Evolutionary conservation across 1,140 invertebrate species (phyloP).

Genomic region (Scaptomyza graminum): DNA sequence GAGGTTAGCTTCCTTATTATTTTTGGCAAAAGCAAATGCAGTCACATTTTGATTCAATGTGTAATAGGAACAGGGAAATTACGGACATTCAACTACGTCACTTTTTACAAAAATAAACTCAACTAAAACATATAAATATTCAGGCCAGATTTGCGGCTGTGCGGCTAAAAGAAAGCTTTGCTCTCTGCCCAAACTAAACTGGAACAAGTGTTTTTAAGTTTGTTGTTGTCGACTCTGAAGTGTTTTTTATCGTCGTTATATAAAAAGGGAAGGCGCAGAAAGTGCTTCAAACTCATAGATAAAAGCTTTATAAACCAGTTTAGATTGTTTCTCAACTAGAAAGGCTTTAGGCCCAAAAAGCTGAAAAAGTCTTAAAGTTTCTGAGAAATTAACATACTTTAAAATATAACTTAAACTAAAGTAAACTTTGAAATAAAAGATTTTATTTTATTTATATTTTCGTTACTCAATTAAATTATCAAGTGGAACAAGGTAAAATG

Average conservation of each 20-base stretch:
- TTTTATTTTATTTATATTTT: too few relatives aligned
- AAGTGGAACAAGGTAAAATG: neutral
- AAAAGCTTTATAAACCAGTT: too few relatives aligned
- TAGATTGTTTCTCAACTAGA: neutral
- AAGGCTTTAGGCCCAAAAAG: neutral
- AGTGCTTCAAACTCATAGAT: too few relatives aligned
- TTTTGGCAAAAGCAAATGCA: too few relatives aligned
- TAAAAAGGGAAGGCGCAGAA: slow-evolving; percentile 48
- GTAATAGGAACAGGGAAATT: too few relatives aligned
- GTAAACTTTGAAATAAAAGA: too few relatives aligned
- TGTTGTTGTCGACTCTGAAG: slow-evolving; percentile 25
- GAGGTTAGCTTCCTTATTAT: too few relatives aligned
- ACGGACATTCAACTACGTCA: slow-evolving; percentile 71
- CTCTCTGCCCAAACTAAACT: slow-evolving; percentile 33
- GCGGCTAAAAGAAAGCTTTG: slow-evolving; percentile 27
- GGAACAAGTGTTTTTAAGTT: slow-evolving; percentile 37
- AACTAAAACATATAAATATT: slow-evolving; percentile 5
- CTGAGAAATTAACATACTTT: neutral
- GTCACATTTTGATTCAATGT: too few relatives aligned
- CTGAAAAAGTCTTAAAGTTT: neutral
- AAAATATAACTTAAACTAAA: neutral
- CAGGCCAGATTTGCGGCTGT: slow-evolving; percentile 20
- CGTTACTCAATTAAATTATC: too few relatives aligned
- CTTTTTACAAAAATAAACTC: neutral
- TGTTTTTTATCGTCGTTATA: slow-evolving; percentile 29